A percentile compares a stretch with the other conserved stretches of the same genome.
phyloP scores from a whole-genome alignment of 2,888 invertebrate genomes.

The Tipula vernalis region DNA sequence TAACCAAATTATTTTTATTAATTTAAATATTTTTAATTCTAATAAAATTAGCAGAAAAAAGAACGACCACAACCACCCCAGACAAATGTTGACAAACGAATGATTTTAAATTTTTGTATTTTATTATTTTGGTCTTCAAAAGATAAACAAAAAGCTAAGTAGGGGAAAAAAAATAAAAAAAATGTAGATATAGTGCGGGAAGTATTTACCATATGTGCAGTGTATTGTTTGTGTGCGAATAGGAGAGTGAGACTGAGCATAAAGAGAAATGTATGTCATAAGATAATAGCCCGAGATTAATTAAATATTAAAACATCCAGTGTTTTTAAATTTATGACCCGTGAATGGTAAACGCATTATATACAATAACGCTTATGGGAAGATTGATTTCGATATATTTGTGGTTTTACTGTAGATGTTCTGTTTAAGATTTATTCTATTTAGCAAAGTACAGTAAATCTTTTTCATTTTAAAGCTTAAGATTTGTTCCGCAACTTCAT shows the following conservation, averaged over 20 bases:
- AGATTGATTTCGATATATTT: not conserved
- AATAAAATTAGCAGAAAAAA: not conserved
- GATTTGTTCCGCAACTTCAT: no score
- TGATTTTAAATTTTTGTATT: not conserved
- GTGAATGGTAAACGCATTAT: not conserved
- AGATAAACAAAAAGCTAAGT: not conserved
- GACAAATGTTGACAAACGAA: not conserved
- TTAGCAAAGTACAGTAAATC: not conserved
- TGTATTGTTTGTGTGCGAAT: not conserved
- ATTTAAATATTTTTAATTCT: not conserved
- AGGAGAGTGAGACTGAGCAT: no score
- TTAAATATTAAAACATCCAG: not conserved
- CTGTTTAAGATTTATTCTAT: not conserved
- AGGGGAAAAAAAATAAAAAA: not conserved
- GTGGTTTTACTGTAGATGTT: not conserved
- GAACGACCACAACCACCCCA: not conserved
- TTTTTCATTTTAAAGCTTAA: no score
- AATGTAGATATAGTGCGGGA: not conserved
- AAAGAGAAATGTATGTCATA: not conserved
- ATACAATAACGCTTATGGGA: not conserved
- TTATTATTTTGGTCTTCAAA: not conserved
- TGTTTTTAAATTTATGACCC: not conserved
- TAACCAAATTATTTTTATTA: not conserved
- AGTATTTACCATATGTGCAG: not conserved
- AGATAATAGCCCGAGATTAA: not conserved